phyloP scores from a whole-genome alignment of 2,113 vertebrate genomes.

The Vanacampus margaritifer region DNA sequence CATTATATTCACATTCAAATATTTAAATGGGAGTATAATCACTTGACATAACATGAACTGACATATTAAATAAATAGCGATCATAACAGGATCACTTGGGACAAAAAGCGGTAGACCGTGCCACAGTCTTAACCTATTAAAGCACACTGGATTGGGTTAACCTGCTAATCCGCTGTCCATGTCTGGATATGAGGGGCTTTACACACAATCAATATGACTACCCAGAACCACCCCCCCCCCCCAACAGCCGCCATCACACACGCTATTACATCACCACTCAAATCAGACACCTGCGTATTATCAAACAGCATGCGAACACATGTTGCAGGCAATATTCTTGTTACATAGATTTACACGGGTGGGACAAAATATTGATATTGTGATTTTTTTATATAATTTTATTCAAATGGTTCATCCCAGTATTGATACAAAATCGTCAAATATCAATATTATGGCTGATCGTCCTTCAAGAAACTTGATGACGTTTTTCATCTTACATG shows the following conservation, averaged over 20 bases:
- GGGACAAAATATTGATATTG: not conserved
- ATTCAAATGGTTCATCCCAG: not conserved
- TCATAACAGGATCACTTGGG: not conserved
- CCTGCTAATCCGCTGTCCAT: conserved; percentile 57
- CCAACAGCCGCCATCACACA: conserved; percentile 10
- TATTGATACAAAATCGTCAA: no score
- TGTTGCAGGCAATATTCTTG: not conserved
- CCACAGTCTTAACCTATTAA: conserved; percentile 20
- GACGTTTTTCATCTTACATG: not conserved
- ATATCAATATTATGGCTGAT: not conserved
- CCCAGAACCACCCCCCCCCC: conserved; percentile 7
- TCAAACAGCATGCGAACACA: not conserved
- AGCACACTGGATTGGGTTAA: conserved; percentile 51
- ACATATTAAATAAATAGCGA: not conserved
- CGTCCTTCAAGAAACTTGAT: not conserved
- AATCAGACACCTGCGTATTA: conserved; percentile 20
- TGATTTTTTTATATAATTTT: not conserved
- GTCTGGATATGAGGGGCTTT: conserved; percentile 50
- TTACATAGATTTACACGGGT: not conserved
- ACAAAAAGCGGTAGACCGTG: conserved; percentile 9
- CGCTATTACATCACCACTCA: conserved; percentile 18
- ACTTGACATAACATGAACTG: not conserved
- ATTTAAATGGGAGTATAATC: not conserved
- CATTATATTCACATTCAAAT: not conserved
- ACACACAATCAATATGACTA: conserved; percentile 65